Conservation (phyloP, 2,113 vertebrate species). For the Hemiprocne comata region DNA sequence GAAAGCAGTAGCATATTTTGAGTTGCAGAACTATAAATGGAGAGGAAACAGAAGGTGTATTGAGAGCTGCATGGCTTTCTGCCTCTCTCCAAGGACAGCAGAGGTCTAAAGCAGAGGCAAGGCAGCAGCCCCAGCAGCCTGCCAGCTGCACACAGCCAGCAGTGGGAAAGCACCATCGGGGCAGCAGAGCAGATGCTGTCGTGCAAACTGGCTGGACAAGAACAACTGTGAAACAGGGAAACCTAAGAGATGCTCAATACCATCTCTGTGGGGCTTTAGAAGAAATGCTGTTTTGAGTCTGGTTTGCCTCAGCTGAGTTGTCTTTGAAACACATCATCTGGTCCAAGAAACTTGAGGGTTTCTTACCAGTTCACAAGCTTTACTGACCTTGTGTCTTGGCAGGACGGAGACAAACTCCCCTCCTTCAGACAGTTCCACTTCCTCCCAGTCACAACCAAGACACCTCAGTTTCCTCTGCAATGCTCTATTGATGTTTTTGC, state of each 20-base stretch:
- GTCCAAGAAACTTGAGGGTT: background rate
- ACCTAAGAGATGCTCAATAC: background rate
- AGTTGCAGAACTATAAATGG: background rate
- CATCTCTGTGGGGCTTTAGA: background rate
- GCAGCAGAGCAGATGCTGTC: background rate
- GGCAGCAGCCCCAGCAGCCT: background rate
- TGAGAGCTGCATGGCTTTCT: background rate
- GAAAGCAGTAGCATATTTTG: background rate
- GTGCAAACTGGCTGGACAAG: background rate
- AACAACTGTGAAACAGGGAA: background rate
- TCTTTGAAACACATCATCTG: background rate
- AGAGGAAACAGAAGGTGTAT: background rate
- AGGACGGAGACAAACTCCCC: background rate
- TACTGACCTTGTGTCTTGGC: background rate
- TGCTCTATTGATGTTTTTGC: constrained; percentile 63
- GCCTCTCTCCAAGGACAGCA: background rate
- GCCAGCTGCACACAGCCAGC: background rate
- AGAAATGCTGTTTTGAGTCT: background rate
- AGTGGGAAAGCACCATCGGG: background rate
- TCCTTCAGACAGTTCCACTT: background rate
- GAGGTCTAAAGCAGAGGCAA: background rate
- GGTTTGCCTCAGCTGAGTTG: background rate
- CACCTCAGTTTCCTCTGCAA: background rate
- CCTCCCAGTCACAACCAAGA: background rate
- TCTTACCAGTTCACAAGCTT: background rate